These are phyloP conservation scores for Acheta domesticus DNA, from an alignment of 2,888 invertebrate genomes.

Conservation along the genomic window DNA sequence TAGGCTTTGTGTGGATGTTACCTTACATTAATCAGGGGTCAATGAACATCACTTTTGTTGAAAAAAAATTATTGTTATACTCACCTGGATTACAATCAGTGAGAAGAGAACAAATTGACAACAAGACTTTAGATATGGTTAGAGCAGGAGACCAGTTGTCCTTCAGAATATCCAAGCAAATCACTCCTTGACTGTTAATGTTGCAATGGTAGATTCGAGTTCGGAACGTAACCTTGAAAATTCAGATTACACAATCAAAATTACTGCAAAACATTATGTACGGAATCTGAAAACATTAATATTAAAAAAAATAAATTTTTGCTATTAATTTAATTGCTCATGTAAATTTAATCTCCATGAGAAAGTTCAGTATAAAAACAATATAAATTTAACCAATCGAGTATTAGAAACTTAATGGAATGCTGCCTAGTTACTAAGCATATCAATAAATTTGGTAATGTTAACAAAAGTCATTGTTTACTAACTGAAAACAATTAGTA, in stretches of 20 bases:
- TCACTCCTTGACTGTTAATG: conserved; percentile 97
- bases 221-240: conserved; percentile 74
- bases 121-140: conserved; percentile 94
- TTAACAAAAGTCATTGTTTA: no score
- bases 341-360: no score
- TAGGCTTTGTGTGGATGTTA: no score
- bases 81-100: conserved; percentile 98
- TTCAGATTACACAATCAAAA: conserved; percentile 38
- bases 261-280: conserved; percentile 37
- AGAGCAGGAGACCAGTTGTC: conserved; percentile 99
- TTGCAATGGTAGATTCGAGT: conserved; percentile 99
- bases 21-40: no score
- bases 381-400: no score
- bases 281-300: neutral
- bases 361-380: no score
- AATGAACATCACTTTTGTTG: no score
- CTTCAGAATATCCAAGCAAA: conserved; percentile 95
- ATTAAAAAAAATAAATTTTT: neutral
- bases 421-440: no score
- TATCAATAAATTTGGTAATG: no score
- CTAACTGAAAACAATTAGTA: no score
- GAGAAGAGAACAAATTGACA: conserved; percentile 95
- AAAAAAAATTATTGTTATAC: neutral
- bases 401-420: no score
- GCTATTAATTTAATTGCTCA: no score